These are phyloP conservation scores for Tachina fera DNA, from an alignment of 2,888 invertebrate genomes.

Conservation along the genomic window DNA sequence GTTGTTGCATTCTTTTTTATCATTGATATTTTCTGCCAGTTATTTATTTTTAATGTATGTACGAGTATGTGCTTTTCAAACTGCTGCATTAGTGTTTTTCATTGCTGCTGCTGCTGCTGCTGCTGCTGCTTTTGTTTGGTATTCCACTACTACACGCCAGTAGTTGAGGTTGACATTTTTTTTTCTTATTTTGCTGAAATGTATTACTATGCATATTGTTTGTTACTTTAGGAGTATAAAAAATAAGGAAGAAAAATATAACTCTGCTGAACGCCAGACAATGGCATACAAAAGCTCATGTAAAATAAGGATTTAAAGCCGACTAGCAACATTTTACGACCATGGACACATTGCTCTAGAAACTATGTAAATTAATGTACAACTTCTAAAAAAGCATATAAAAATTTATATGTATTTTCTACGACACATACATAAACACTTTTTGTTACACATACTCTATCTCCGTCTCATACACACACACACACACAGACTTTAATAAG, in stretches of 20 bases:
- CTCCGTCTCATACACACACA: not conserved
- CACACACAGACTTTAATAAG: constrained; percentile 5
- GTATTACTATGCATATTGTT: constrained; percentile 37
- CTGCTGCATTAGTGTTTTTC: constrained; percentile 35
- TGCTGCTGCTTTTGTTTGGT: constrained; percentile 46
- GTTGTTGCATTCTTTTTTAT: constrained; percentile 60
- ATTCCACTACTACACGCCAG: constrained; percentile 66
- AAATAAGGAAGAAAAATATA: constrained; percentile 18
- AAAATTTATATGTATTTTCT: constrained; percentile 42
- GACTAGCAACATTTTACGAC: constrained; percentile 72
- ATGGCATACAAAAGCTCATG: constrained; percentile 72
- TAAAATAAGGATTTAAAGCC: constrained; percentile 72
- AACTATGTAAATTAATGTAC: constrained; percentile 72
- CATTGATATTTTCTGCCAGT: constrained; percentile 46
- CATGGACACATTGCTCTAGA: constrained; percentile 71
- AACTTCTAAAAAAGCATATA: constrained; percentile 49
- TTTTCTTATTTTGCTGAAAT: constrained; percentile 9
- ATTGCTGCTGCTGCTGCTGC: constrained; percentile 39
- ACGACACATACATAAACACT: constrained; percentile 9
- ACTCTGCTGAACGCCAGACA: constrained; percentile 60
- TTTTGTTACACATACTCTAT: not conserved
- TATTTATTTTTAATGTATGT: constrained; percentile 24
- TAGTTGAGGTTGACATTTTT: constrained; percentile 49
- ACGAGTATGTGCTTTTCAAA: constrained; percentile 32
- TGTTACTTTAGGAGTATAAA: constrained; percentile 19